phyloP scores from a whole-genome alignment of 2,113 vertebrate species.

The Cheirogaleus medius region DNA sequence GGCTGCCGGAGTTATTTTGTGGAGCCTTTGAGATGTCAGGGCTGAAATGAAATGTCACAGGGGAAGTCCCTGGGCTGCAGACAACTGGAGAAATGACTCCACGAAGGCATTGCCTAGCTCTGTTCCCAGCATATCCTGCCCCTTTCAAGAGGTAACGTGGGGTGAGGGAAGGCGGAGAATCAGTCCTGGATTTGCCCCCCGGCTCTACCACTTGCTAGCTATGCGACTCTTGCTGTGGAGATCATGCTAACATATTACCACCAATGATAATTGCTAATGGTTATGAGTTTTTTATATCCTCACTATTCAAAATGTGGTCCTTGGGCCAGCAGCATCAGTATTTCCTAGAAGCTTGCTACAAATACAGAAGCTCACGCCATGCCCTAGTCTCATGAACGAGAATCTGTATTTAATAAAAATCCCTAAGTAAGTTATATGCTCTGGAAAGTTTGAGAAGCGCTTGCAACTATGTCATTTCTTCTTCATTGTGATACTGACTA shows the following conservation, averaged over 20 bases:
- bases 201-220: neutral
- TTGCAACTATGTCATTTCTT: neutral
- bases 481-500: neutral
- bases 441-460: neutral
- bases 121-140: neutral
- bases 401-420: neutral
- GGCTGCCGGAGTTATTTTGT: conserved; percentile 68
- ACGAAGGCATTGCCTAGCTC: neutral
- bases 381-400: neutral
- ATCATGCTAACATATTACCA: neutral
- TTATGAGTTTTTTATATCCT: neutral
- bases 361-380: neutral
- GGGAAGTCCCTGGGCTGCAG: neutral
- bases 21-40: neutral
- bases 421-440: no score
- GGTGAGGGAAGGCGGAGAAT: accelerated
- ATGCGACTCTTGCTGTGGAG: neutral
- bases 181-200: neutral
- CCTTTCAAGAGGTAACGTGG: neutral
- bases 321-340: neutral
- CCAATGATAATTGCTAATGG: no score
- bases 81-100: neutral
- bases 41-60: neutral
- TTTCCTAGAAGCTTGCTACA: neutral
- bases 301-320: neutral